Evolutionary conservation across 1,140 invertebrate species (phyloP), one percentile per base, ranked within the genome.

Genomic region (Philaenus spumarius): DNA sequence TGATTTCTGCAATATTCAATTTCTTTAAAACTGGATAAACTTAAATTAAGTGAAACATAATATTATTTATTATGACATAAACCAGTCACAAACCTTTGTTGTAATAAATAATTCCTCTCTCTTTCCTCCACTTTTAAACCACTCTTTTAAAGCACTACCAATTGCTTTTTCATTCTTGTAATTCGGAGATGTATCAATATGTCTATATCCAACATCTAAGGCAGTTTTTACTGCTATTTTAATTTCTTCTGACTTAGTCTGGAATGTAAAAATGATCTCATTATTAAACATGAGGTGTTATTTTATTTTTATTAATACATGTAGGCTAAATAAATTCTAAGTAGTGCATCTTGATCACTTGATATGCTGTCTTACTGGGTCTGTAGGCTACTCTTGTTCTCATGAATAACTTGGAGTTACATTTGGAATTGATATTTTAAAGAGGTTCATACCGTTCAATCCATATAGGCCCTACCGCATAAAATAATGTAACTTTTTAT

Each of bases 141-240:
- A 90, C 68, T 82, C 78, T 65, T 86, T 83, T 11, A 93, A 72
- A 40, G 85, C 83, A 45, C 77, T 79, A 15, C 90, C 90, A 66
- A 93, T 89, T 7, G 82, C 80, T 60, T 81, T 78, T 73, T 93
- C 90, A 69, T 93, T 94, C 60, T 82, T 79, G 67, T 93, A 93
- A 69, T 85, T 82, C 61, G 84, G 83, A 26, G 89, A 89, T 14
- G 87, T 89, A 68, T 93, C 89, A 55, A 93, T 89, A 62, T 89
- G 89, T 24, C 85, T 78, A 66, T 89, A 90, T 11, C 87, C 83
- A 63, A 61, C 70, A 20, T 81, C 70, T 17, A 86, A 66, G 17
- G 83, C 89, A 48, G 34, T 22, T 12, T 12, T 14, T 6, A 58
- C 56, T 12, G 56, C 56, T 15, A 50, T n/a, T n/a, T 40, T 48